phyloP scores from a whole-genome alignment of 2,113 vertebrate genomes.

The Erpornis zantholeuca region DNA sequence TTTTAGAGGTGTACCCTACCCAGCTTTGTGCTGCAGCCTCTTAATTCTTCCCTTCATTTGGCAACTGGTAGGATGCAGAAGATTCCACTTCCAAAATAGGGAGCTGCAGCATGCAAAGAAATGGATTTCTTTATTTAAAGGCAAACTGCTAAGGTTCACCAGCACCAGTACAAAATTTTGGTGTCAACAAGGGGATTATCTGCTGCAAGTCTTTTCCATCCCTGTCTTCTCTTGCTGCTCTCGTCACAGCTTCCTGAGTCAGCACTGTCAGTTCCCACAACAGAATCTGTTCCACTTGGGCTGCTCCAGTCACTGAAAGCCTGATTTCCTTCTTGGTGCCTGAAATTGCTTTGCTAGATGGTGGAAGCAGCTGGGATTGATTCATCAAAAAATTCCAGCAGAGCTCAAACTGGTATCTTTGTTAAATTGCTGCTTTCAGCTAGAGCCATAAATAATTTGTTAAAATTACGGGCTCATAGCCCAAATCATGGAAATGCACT shows the following conservation, averaged over 20 bases:
- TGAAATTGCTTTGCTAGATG: neutral
- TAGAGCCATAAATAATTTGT: neutral
- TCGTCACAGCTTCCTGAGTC: neutral
- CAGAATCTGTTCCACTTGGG: neutral
- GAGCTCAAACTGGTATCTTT: neutral
- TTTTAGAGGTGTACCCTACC: neutral
- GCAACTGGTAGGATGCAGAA: neutral
- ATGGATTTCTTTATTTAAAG: neutral
- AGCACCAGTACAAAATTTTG: neutral
- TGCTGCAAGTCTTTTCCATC: neutral
- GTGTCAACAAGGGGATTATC: neutral
- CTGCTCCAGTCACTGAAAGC: neutral
- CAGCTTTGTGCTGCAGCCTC: neutral
- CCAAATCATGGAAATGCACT: neutral
- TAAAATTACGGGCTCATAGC: neutral
- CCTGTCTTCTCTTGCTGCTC: neutral
- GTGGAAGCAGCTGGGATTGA: conserved; percentile 23
- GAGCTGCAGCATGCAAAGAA: neutral
- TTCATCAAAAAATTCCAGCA: neutral
- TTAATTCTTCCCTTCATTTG: neutral
- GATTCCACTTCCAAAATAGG: neutral
- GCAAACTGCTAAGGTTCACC: neutral
- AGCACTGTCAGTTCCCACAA: neutral
- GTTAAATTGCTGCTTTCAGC: neutral
- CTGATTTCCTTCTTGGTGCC: neutral